Conservation (phyloP, 1,140 invertebrate species). For the Papilio dardanus region DNA sequence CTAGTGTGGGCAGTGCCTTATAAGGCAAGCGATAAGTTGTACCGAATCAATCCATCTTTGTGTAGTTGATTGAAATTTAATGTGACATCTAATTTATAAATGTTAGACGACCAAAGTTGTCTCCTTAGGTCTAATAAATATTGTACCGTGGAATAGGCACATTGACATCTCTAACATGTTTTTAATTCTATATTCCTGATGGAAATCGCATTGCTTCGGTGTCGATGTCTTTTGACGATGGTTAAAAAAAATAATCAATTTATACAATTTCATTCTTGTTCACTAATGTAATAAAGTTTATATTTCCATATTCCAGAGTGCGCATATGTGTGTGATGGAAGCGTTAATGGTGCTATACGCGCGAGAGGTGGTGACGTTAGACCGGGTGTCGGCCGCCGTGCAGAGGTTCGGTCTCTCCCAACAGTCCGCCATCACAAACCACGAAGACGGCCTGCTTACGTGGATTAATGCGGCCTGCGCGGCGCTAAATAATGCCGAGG, state of each 20-base stretch:
- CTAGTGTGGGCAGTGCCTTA: conserved; percentile 18
- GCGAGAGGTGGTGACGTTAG: conserved; percentile 95
- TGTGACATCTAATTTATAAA: background rate
- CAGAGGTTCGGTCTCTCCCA: conserved; percentile 84
- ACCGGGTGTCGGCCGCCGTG: conserved; percentile 93
- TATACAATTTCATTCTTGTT: background rate
- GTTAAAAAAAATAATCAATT: background rate
- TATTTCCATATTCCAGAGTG: conserved; percentile 85
- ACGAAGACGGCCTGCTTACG: conserved; percentile 93
- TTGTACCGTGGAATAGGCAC: background rate
- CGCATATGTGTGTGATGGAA: conserved; percentile 98
- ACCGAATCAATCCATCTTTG: conserved; percentile 9
- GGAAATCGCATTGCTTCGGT: too few relatives aligned
- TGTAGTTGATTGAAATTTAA: background rate
- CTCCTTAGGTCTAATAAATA: background rate
- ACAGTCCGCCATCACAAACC: conserved; percentile 46
- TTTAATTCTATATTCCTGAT: too few relatives aligned
- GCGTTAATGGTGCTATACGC: conserved; percentile 97
- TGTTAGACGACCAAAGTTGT: background rate
- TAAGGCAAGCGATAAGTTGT: conserved; percentile 12
- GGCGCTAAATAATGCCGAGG: conserved; percentile 84
- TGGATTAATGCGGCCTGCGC: conserved; percentile 95
- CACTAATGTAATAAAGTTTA: background rate
- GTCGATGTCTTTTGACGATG: background rate
- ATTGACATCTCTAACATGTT: too few relatives aligned